Base-by-base conservation (phyloP, 2,888 invertebrate genomes). In the Mechanitis messenoides region DNA sequence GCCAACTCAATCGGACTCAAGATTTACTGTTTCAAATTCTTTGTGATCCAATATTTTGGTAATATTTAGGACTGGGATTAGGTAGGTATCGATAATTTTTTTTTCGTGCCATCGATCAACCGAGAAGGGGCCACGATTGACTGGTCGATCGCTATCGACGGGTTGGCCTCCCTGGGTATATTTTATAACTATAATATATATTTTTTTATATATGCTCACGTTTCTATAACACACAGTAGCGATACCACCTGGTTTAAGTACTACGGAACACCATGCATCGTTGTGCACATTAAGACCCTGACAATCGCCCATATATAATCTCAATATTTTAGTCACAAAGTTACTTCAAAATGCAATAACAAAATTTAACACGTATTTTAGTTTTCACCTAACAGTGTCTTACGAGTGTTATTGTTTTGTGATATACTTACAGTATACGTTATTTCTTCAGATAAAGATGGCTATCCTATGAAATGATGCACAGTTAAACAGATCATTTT, bases 401-500 rank as follows among this genome's bases (percentile, higher is more conserved):
- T 85, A 87, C 82, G 86, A 87, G 87, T 90, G 89, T 89, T 90
- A 89, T 89, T 87, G 87, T 80, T 86, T 84, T 85, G 86, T 89
- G 86, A 86, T 85, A 90, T 90, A 90, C 89, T 91, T 91, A 91
- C 91, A 90, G 90, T 85, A 88, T 83, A 87, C 83, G 79, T 89
- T 87, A 90, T 88, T 87, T 91, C 91, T 90, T 90, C 90, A 89
- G 85, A 90, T 88, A 90, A 87, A 90, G 91, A 91, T 91, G 92
- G 92, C 92, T 92, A 92, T 93, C 93, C 93, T 93, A 93, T 92
- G 92, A 91, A 92, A 92, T 92, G 92, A 92, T 92, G 92, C 92
- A 93, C 92, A 93, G 93, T 93, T 93, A 93, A 93, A 93, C 92
- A 93, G 92, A 93, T 93, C 92, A 92, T 93, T 92, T 93, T 92